Evolutionary conservation across 2,797 vertebrate species (phyloP).

Genomic region (Jordanella pulchra): DNA sequence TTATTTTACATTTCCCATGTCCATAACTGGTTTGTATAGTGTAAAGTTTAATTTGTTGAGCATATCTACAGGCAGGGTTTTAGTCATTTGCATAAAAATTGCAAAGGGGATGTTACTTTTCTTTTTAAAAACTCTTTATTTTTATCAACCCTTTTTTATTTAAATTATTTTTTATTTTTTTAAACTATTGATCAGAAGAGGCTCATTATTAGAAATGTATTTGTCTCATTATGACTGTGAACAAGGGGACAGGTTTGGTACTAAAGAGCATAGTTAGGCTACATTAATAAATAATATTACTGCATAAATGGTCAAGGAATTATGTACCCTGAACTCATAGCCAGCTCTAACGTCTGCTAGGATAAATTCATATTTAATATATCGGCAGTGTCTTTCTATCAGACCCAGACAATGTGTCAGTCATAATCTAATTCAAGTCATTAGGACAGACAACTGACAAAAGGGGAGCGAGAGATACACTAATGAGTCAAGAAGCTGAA

Average conservation of each 20-base stretch:
- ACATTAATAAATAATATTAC: neutral
- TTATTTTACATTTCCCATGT: neutral
- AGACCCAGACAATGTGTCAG: neutral
- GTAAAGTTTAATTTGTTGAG: neutral
- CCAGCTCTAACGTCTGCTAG: neutral
- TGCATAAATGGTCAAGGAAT: neutral
- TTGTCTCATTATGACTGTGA: neutral
- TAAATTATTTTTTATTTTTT: no score
- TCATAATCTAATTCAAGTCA: slow-evolving; percentile 5
- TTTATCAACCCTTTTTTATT: neutral
- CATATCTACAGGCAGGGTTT: neutral
- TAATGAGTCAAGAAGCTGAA: slow-evolving; percentile 1
- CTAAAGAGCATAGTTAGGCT: neutral
- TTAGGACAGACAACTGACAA: slow-evolving; percentile 15
- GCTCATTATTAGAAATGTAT: neutral
- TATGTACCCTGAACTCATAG: neutral
- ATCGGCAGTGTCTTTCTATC: neutral
- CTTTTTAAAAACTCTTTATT: neutral
- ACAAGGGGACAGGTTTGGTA: neutral
- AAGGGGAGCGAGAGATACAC: slow-evolving; percentile 6
- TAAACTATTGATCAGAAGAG: neutral
- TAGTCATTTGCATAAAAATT: neutral
- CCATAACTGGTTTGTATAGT: neutral
- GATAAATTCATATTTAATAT: neutral
- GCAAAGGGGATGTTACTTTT: neutral